Evolutionary conservation across 2,888 invertebrate genomes (phyloP).

Genomic region (Meandrusa payeni): DNA sequence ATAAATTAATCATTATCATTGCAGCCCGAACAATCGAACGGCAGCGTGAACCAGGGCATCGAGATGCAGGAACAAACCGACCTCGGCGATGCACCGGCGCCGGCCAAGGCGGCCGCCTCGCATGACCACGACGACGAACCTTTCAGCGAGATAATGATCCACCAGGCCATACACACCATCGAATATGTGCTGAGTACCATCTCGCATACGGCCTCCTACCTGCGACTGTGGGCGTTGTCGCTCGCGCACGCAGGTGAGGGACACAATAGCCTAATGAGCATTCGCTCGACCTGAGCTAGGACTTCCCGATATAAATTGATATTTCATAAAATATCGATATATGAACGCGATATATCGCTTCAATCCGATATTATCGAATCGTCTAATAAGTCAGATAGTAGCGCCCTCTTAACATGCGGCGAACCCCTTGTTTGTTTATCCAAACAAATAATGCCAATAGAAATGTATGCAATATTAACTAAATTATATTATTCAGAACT

Average conservation of each 20-base stretch:
- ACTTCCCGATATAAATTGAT: too few relatives aligned
- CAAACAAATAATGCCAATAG: too few relatives aligned
- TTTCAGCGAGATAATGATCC: constrained; percentile 94
- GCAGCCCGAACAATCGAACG: constrained; percentile 76
- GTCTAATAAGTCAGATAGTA: too few relatives aligned
- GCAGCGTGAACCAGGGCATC: constrained; percentile 84
- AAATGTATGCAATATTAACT: not conserved
- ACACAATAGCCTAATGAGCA: too few relatives aligned
- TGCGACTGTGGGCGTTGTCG: constrained; percentile 97
- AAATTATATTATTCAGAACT: constrained; percentile 78
- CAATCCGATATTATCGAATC: too few relatives aligned
- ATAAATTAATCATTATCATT: too few relatives aligned
- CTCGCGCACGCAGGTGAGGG: constrained; percentile 97
- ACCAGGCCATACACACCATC: constrained; percentile 97
- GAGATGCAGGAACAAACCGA: constrained; percentile 81
- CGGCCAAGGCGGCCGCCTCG: constrained; percentile 30
- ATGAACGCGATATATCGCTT: too few relatives aligned
- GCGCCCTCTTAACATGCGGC: too few relatives aligned
- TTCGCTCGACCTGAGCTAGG: too few relatives aligned
- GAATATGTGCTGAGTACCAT: constrained; percentile 98
- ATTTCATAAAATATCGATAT: too few relatives aligned
- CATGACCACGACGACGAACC: constrained; percentile 81
- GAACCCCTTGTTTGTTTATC: too few relatives aligned
- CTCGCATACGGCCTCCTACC: constrained; percentile 97
- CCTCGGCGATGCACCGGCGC: constrained; percentile 44